phyloP scores from a whole-genome alignment of 2,888 invertebrate species.

The Onthophagus sagittarius region DNA sequence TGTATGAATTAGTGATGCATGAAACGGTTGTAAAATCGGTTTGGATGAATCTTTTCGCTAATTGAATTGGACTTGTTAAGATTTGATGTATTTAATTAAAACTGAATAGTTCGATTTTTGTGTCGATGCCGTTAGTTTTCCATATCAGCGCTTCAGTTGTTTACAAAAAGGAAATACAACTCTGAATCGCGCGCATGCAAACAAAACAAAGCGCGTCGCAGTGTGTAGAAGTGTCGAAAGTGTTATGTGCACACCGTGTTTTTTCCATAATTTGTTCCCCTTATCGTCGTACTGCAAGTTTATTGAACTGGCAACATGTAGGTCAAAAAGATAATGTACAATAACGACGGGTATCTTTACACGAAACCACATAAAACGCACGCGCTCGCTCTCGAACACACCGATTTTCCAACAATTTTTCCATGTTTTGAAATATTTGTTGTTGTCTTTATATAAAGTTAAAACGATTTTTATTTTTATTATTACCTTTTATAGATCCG shows the following conservation, averaged over 20 bases:
- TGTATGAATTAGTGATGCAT: too few species aligned
- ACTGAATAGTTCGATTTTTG: background rate
- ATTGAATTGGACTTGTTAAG: background rate
- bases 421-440: background rate
- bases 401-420: slow-evolving; percentile 10
- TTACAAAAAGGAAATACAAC: slow-evolving; percentile 5
- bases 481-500: slow-evolving; percentile 79
- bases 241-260: slow-evolving; percentile 22
- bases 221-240: slow-evolving; percentile 20
- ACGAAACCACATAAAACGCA: slow-evolving; percentile 16
- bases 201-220: slow-evolving; percentile 16
- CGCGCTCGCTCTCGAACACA: slow-evolving; percentile 6
- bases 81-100: background rate
- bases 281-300: slow-evolving; percentile 35
- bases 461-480: slow-evolving; percentile 33
- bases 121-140: background rate
- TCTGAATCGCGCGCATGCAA: slow-evolving; percentile 13
- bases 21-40: too few species aligned
- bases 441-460: background rate
- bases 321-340: slow-evolving; percentile 35
- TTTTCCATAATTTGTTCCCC: slow-evolving; percentile 32
- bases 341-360: slow-evolving; percentile 20
- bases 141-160: background rate
- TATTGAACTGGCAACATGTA: slow-evolving; percentile 38
- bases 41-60: too few species aligned